phyloP scores from a whole-genome alignment of 2,888 invertebrate species.

The Orthosia gracilis region DNA sequence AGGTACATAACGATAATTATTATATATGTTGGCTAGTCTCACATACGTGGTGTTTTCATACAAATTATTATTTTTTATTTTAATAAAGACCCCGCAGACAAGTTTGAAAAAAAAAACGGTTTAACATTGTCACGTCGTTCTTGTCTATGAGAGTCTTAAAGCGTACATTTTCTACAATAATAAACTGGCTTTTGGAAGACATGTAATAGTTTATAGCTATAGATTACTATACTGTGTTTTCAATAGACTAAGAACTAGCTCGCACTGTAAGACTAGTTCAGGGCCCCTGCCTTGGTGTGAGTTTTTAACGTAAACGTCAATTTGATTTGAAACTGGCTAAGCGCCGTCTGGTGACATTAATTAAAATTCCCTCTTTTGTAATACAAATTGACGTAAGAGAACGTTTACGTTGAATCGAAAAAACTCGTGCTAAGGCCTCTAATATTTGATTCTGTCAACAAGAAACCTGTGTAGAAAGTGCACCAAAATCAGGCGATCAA shows the following conservation, averaged over 20 bases:
- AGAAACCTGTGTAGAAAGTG: neutral
- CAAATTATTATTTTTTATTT: conserved; percentile 17
- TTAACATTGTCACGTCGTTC: neutral
- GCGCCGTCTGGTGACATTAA: too few species aligned
- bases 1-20: conserved; percentile 36
- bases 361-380: too few species aligned
- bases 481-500: neutral
- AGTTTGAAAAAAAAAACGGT: too few species aligned
- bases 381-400: too few species aligned
- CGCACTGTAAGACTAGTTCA: neutral
- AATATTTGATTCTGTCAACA: too few species aligned
- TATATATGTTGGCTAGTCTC: conserved; percentile 58
- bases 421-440: too few species aligned
- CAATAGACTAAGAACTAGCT: neutral
- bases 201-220: conserved; percentile 18
- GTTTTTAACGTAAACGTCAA: too few species aligned
- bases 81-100: neutral
- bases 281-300: too few species aligned
- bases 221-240: neutral
- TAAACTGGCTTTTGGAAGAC: conserved; percentile 15
- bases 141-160: too few species aligned
- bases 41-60: conserved; percentile 49
- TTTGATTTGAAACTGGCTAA: too few species aligned
- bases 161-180: neutral
- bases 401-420: too few species aligned